Conservation (phyloP, 2,113 vertebrate genomes). For the Alosa alosa region DNA sequence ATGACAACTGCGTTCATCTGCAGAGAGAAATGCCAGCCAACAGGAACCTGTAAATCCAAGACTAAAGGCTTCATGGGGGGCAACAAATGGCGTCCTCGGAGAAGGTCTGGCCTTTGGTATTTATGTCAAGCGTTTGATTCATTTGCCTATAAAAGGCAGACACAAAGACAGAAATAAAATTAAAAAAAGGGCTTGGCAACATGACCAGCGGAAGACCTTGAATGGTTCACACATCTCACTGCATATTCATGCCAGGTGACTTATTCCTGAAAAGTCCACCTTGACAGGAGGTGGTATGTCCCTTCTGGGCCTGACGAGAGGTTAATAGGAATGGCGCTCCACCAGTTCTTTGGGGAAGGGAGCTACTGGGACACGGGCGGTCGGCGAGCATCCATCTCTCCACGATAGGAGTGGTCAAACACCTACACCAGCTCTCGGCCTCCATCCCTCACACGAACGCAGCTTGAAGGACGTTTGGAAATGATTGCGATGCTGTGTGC, state of each 20-base stretch:
- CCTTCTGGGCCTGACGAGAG: conserved; percentile 28
- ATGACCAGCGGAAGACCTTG: not conserved
- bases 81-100: not conserved
- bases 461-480: not conserved
- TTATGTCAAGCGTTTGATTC: not conserved
- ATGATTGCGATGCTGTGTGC: not conserved
- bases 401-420: not conserved
- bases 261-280: conserved; percentile 36
- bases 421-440: not conserved
- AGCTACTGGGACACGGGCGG: conserved; percentile 4
- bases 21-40: not conserved
- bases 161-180: not conserved
- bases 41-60: not conserved
- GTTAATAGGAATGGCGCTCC: conserved; percentile 35
- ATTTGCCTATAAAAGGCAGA: not conserved
- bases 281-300: conserved; percentile 36
- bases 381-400: conserved; percentile 25
- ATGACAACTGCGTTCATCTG: not conserved
- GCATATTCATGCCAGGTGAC: conserved; percentile 33
- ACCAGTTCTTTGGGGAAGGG: conserved; percentile 12
- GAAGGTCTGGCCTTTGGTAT: not conserved
- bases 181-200: not conserved
- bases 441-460: not conserved
- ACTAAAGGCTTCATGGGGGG: not conserved
- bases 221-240: not conserved